These are phyloP conservation scores for Metallyticus violacea DNA, from an alignment of 2,888 invertebrate genomes.

Conservation along the genomic window DNA sequence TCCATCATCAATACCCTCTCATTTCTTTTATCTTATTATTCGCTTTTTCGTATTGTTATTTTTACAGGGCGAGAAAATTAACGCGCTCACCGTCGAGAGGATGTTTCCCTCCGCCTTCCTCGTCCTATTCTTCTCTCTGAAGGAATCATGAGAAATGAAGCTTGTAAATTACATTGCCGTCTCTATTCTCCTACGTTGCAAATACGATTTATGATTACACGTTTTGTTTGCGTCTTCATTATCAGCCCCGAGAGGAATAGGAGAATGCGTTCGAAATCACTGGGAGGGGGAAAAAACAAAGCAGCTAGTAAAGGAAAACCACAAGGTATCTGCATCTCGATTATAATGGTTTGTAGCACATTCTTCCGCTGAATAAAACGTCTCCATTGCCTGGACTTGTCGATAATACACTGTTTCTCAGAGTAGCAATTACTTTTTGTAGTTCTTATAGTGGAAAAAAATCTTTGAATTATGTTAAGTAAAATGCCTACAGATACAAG, in stretches of 20 bases:
- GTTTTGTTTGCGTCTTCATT: not conserved
- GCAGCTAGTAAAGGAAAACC: no score
- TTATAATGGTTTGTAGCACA: not conserved
- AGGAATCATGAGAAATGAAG: not conserved
- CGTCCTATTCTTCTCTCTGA: not conserved
- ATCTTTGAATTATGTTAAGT: not conserved
- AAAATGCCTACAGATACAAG: not conserved
- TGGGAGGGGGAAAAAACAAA: no score
- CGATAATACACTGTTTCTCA: no score
- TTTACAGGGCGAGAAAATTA: not conserved
- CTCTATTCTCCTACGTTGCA: not conserved
- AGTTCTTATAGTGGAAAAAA: not conserved
- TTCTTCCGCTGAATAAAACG: no score
- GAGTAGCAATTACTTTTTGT: not conserved
- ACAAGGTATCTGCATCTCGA: no score
- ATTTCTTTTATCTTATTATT: not conserved
- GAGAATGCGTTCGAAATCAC: no score
- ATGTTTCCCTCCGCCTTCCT: no score
- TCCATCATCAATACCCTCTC: not conserved
- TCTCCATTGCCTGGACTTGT: not conserved
- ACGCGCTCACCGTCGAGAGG: not conserved
- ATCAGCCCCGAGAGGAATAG: not conserved
- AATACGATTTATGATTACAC: not conserved
- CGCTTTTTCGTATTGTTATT: not conserved
- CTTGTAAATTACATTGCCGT: not conserved